Conservation (phyloP, 1,140 invertebrate genomes). For the Paraescarpia echinospica region DNA sequence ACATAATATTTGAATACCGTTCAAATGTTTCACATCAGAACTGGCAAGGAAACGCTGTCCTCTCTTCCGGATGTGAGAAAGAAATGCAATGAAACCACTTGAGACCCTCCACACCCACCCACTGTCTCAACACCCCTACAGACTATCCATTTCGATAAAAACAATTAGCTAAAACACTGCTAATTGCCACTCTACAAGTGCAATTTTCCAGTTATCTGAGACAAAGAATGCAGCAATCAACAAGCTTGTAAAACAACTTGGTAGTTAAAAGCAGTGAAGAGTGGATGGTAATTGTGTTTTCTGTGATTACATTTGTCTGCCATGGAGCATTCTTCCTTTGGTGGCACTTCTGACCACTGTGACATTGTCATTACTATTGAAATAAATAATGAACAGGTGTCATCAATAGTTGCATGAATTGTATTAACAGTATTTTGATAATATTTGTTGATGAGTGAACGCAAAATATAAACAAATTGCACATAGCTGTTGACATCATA, state of each 20-base stretch:
- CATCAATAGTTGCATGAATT: neutral
- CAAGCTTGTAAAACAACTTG: neutral
- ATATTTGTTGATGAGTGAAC: neutral
- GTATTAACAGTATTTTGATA: neutral
- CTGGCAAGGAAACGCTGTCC: neutral
- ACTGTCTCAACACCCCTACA: neutral
- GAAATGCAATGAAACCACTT: neutral
- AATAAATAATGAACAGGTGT: neutral
- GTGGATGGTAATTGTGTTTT: neutral
- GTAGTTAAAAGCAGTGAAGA: neutral
- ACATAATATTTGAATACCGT: no score
- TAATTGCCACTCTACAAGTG: neutral
- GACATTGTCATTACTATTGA: neutral
- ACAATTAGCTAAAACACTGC: conserved; percentile 1
- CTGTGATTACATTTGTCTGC: neutral
- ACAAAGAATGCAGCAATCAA: neutral
- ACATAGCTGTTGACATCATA: no score
- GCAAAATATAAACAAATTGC: neutral
- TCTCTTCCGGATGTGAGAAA: neutral
- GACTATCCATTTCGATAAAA: neutral
- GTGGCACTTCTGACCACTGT: neutral
- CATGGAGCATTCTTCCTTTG: neutral
- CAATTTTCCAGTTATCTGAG: neutral
- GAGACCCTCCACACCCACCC: neutral
- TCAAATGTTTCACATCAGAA: neutral